Evolutionary conservation across 2,888 invertebrate species (phyloP), one percentile per base, ranked within the genome.

Genomic region (Scrobipalpa costella): DNA sequence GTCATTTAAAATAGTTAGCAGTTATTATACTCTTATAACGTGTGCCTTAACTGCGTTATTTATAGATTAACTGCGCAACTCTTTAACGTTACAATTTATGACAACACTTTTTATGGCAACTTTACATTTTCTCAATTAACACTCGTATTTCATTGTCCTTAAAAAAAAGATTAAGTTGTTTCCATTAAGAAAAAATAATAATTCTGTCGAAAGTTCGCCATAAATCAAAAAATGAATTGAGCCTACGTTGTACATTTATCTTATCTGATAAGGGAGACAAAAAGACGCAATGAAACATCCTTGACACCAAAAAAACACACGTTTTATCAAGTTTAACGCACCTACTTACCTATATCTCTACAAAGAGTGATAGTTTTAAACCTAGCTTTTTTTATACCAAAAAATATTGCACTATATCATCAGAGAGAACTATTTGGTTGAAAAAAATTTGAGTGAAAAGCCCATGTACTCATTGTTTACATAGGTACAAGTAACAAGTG

Each of bases 121-220:
- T 55, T 55, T 34, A 34, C 55, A 55, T 55, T 55, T 7, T 55
- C 34, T 34, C 8, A 55, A 55, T 55, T 55, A 34, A 34, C 34
- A 34, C n/a, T 13, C n/a, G 34, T 49, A 27, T 33, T 55, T 34
- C 27, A 55, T n/a, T 55, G 8, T 55, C 34, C 34, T 55, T 55
- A 73, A 33, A n/a, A 33, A n/a, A 9, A 33, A 55, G 21, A 55
- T 55, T 13, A 55, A 55, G 55, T 55, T 55, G 34, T 55, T 55
- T 34, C 34, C 34, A 55, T 21, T 52, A 52, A 52, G 21, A 52
- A 52, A 52, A 52, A 52, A 34, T 34, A 55, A 55, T 55, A 34
- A 34, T 55, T 34, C 55, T 34, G 55, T 17, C 34, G 27, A 15
- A 13, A 34, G 9, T 15, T 34, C 15, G 33, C n/a, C 7, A 55